Base-by-base conservation (phyloP, 2,113 vertebrate genomes). In the Chloropsis cyanopogon region DNA sequence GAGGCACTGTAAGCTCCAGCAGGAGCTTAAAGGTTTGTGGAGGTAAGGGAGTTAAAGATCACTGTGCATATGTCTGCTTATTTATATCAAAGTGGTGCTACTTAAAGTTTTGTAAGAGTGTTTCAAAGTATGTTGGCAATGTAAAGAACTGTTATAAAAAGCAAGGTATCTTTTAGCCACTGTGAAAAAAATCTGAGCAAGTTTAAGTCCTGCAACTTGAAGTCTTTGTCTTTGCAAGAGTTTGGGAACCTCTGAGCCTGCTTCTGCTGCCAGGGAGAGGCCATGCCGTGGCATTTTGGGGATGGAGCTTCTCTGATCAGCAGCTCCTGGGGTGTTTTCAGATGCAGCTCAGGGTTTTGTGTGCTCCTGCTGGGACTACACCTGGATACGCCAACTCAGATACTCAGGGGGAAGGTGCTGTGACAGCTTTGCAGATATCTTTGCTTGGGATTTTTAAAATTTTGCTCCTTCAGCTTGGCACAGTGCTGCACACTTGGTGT, bases 11-110 rank as follows among this genome's bases (percentile, higher is more conserved):
- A 4, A 31, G 44, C 12, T 92, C 49, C 42, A 50, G 42, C 14
- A 53, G 71, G 85, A 94, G 59, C 29, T 73, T 13, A 44, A 82
- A 72, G 64, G 35, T 61, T 63, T 72, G 53, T 73, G 78, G n/a
- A 44, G 46, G 73, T 22, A 82, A 66, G 49, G 66, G 31, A 92
- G 57, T 37, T 79, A 63, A 91, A 61, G 50, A n/a, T 37, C 33
- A 1, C 17, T 66, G 72, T 54, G 37, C 2, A 2, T 24, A 20
- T 52, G 33, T 37, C 54, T 78, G 66, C 42, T 92, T n/a, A 46
- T 59, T 70, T 63, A 26, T 9, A 22, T 11, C 1, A 2, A 25
- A 39, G 50, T 4, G 3, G 8, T 26, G 3, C 15, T 9, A 1
- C 59, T 47, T 29, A 46, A n/a, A n/a, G 50, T 29, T 82, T 68